Percentiles rank a stretch among this genome's conserved stretches.
phyloP scores from a whole-genome alignment of 1,140 invertebrate genomes.

The Venustaconcha ellipsiformis region DNA sequence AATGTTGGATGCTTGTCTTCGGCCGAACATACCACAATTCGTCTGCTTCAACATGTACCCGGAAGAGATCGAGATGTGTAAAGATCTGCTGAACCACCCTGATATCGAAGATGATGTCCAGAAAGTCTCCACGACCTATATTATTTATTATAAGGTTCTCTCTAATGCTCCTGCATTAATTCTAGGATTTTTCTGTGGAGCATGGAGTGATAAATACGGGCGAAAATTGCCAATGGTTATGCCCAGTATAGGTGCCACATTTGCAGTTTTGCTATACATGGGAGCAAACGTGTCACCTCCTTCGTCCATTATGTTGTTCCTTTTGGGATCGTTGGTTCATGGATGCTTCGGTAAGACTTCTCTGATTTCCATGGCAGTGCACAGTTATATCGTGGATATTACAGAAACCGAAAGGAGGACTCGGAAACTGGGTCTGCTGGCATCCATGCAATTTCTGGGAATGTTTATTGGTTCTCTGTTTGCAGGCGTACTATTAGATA shows the following conservation, averaged over 20 bases:
- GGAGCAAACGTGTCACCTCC: slow-evolving; percentile 38
- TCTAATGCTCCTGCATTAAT: slow-evolving; percentile 57
- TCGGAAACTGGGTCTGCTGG: slow-evolving; percentile 48
- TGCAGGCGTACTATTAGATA: slow-evolving; percentile 47
- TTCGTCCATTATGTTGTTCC: slow-evolving; percentile 39
- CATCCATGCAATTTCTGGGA: slow-evolving; percentile 62
- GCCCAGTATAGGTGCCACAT: slow-evolving; percentile 51
- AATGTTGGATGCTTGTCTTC: slow-evolving; percentile 41
- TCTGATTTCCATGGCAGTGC: slow-evolving; percentile 59
- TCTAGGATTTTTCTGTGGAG: slow-evolving; percentile 58
- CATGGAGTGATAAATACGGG: slow-evolving; percentile 62
- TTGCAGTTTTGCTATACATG: slow-evolving; percentile 55
- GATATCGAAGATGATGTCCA: slow-evolving; percentile 52
- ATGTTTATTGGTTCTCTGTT: slow-evolving; percentile 57
- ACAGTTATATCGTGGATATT: slow-evolving; percentile 57
- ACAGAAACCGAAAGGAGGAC: slow-evolving; percentile 42
- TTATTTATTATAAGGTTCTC: slow-evolving; percentile 55
- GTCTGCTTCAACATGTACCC: slow-evolving; percentile 50
- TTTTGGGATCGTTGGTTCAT: slow-evolving; percentile 51
- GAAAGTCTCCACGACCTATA: slow-evolving; percentile 48
- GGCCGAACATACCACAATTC: slow-evolving; percentile 49
- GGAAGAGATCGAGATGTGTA: slow-evolving; percentile 31
- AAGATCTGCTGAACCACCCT: slow-evolving; percentile 34
- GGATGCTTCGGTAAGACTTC: slow-evolving; percentile 60
- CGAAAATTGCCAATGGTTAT: slow-evolving; percentile 58